Conservation (phyloP, 2,888 invertebrate species). For the Acanthosoma haemorrhoidale region DNA sequence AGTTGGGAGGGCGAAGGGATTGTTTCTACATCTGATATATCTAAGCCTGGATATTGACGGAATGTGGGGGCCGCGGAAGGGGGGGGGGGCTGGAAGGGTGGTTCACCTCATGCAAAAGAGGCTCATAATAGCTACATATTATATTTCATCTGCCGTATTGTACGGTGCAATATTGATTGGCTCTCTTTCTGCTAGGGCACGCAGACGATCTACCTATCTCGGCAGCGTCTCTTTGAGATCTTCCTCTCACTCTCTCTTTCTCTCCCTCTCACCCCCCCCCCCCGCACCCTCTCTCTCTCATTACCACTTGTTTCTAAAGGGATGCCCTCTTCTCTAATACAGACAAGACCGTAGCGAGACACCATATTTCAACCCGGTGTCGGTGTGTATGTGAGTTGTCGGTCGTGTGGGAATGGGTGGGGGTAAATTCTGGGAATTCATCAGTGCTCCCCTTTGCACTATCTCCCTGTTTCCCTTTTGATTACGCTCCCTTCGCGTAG, state of each 20-base stretch:
- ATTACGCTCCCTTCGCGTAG: no score
- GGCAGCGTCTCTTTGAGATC: constrained; percentile 8
- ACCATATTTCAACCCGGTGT: neutral
- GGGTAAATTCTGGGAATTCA: neutral
- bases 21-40: constrained; percentile 14
- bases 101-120: constrained; percentile 24
- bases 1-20: constrained; percentile 10
- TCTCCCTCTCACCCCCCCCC: no score
- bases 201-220: neutral
- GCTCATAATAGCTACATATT: constrained; percentile 28
- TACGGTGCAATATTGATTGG: constrained; percentile 25
- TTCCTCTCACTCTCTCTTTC: no score
- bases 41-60: constrained; percentile 14
- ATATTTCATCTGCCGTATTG: constrained; percentile 28
- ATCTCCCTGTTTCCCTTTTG: no score
- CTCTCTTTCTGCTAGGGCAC: neutral
- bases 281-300: neutral
- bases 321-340: neutral
- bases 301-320: neutral
- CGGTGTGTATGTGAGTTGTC: no score
- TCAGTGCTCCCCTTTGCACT: neutral
- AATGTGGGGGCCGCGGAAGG: neutral
- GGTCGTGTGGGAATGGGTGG: neutral
- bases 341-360: no score
- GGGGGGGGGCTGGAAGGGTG: neutral